phyloP scores from a whole-genome alignment of 2,888 invertebrate genomes.

The Elmis aenea region DNA sequence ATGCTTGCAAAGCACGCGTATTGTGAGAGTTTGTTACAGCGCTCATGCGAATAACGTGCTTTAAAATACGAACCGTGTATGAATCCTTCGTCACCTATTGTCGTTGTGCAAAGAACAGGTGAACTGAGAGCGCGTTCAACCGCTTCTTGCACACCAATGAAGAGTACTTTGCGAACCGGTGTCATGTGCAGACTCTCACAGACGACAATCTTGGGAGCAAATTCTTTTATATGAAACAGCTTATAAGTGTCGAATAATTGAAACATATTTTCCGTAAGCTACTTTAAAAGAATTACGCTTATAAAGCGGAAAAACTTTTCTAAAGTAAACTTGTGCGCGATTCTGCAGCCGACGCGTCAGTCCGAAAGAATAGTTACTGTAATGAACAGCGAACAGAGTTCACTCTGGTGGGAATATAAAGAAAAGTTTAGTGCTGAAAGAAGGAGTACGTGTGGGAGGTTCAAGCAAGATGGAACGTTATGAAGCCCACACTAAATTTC shows the following conservation, averaged over 20 bases:
- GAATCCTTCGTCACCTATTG: slow-evolving; percentile 24
- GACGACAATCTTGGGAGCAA: slow-evolving; percentile 13
- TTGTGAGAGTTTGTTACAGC: slow-evolving; percentile 20
- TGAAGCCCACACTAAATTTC: slow-evolving; percentile 39
- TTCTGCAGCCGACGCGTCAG: slow-evolving; percentile 33
- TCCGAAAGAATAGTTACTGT: slow-evolving; percentile 43
- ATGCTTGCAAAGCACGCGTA: too few relatives aligned
- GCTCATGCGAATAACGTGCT: slow-evolving; percentile 27
- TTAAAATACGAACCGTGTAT: slow-evolving; percentile 19
- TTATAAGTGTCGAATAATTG: slow-evolving; percentile 28
- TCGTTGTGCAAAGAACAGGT: slow-evolving; percentile 23
- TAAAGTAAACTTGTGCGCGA: slow-evolving; percentile 34
- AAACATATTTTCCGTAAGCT: slow-evolving; percentile 42
- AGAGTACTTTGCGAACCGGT: slow-evolving; percentile 5
- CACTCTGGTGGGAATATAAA: slow-evolving; percentile 43
- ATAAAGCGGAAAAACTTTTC: slow-evolving; percentile 28
- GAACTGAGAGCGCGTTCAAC: slow-evolving; percentile 29
- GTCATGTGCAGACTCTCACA: slow-evolving; percentile 15
- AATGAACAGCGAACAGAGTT: slow-evolving; percentile 42
- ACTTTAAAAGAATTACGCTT: slow-evolving; percentile 38
- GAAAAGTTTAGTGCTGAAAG: slow-evolving; percentile 44
- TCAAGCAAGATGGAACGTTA: slow-evolving; percentile 34
- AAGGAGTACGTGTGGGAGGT: slow-evolving; percentile 37
- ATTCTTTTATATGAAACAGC: slow-evolving; percentile 18
- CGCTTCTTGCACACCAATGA: slow-evolving; percentile 17